Conservation (phyloP, 1,140 invertebrate species). For the Ladona fulva region DNA sequence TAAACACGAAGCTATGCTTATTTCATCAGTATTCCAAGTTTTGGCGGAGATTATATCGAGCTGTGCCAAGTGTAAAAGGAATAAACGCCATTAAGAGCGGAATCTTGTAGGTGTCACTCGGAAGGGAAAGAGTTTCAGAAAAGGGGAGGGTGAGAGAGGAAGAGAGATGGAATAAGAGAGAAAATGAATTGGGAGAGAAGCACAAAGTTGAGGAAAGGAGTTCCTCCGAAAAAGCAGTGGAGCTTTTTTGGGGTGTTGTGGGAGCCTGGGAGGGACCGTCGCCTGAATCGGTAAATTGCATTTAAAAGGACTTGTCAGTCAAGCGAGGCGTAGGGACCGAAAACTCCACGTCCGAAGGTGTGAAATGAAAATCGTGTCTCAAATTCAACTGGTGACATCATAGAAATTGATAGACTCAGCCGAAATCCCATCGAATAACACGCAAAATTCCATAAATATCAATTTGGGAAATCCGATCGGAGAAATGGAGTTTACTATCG, state of each 20-base stretch:
- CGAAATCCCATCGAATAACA: background rate
- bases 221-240: background rate
- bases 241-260: background rate
- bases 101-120: background rate
- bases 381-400: conserved; percentile 9
- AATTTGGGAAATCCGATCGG: conserved; percentile 39
- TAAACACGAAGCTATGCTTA: too few relatives aligned
- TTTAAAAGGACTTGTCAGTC: background rate
- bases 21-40: too few relatives aligned
- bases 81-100: background rate
- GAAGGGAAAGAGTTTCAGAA: background rate
- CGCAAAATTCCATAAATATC: conserved; percentile 41
- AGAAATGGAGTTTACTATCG: conserved; percentile 40
- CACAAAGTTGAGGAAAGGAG: background rate
- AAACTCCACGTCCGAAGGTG: background rate
- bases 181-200: background rate
- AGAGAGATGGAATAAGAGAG: background rate
- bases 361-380: background rate
- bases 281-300: conserved; percentile 19
- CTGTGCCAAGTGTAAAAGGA: too few relatives aligned
- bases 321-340: background rate
- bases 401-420: background rate
- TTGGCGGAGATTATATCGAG: too few relatives aligned
- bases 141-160: background rate
- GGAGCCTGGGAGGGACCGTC: conserved; percentile 26